Base-by-base conservation (phyloP, 2,113 vertebrate species). In the Notothenia rossii region DNA sequence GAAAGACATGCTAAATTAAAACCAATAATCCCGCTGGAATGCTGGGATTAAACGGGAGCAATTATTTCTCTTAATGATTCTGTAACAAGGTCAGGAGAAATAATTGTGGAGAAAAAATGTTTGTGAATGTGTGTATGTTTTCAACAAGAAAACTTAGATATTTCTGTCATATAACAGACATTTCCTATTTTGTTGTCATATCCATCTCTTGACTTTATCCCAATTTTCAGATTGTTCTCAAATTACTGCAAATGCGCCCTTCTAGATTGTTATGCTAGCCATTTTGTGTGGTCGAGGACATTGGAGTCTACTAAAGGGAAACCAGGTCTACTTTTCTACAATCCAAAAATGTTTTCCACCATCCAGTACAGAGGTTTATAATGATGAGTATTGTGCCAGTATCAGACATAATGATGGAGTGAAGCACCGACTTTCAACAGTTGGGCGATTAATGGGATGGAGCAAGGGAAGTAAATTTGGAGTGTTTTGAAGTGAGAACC, bases 11-110 rank as follows among this genome's bases (percentile, higher is more conserved):
- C 66, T 66, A 70, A 89, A 88, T 89, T 71, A 76, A 86, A 90
- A 78, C 78, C 80, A 77, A 71, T 73, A 72, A 88, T 90, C 88
- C 85, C 85, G 77, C 69, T 79, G 85, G 90, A 84, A 71, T 53
- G 45, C n/a, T 68, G 64, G 77, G 85, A 90, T 89, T 79, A 87
- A 64, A 67, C 80, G 45, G 25, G 67, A 82, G 46, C 72, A 81
- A 85, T 87, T 87, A 75, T 87, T 89, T 89, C 84, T 75, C 82
- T 92, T 84, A 86, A 79, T 11, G 9, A 84, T 75, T 50, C 50
- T 82, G 58, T 77, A 85, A 82, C 65, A 69, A 86, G 82, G 83
- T 60, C 79, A 83, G 49, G 62, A 79, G 61, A 79, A 79, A 10
- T 4, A 5, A 55, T 20, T 63, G 69, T 43, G 49, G 51, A 43